Conservation (phyloP, 2,113 vertebrate species). For the Ascaphus truei region DNA sequence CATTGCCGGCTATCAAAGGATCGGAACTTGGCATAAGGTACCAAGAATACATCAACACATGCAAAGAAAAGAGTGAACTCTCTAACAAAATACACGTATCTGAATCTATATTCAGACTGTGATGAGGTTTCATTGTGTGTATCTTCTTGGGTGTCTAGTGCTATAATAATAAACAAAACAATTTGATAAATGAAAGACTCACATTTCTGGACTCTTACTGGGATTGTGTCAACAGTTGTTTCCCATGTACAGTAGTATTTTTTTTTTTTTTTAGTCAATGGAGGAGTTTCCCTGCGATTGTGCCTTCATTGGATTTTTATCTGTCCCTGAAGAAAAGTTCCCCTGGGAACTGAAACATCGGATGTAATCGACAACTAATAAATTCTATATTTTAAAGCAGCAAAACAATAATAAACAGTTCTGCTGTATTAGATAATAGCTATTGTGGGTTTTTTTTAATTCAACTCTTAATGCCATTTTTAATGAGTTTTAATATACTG, state of each 20-base stretch:
- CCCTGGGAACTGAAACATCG: too few relatives aligned
- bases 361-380: too few relatives aligned
- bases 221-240: constrained; percentile 3
- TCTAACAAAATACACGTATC: constrained; percentile 41
- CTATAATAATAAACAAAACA: constrained; percentile 55
- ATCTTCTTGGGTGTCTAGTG: constrained; percentile 47
- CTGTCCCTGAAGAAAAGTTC: too few relatives aligned
- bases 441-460: too few relatives aligned
- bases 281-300: too few relatives aligned
- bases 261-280: too few relatives aligned
- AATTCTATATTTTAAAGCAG: too few relatives aligned
- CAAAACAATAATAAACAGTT: too few relatives aligned
- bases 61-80: constrained; percentile 41
- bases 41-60: constrained; percentile 35
- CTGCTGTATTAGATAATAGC: too few relatives aligned
- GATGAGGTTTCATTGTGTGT: constrained; percentile 50
- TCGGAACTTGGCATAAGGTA: constrained; percentile 25
- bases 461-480: too few relatives aligned
- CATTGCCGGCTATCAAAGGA: constrained; percentile 23
- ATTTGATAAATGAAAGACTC: constrained; percentile 37
- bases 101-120: constrained; percentile 48
- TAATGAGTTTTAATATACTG: too few relatives aligned
- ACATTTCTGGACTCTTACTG: constrained; percentile 38
- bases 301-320: too few relatives aligned
- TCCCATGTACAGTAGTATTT: background rate